Percentiles rank a stretch among this genome's conserved stretches.
Evolutionary conservation across 2,113 vertebrate genomes (phyloP).

Genomic region (Siniperca chuatsi): DNA sequence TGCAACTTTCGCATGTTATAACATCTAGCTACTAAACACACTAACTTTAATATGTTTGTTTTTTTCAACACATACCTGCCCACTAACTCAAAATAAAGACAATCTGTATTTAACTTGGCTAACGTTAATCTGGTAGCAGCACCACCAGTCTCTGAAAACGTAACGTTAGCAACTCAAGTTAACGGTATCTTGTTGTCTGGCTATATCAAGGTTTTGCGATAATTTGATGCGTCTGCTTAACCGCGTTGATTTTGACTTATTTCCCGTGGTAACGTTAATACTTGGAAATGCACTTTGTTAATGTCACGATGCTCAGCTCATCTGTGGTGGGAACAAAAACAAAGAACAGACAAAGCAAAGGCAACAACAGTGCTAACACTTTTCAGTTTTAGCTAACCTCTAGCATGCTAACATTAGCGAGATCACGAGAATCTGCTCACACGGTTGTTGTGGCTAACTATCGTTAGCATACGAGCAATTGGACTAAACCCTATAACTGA

Average conservation of each 20-base stretch:
- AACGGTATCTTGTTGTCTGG: not conserved
- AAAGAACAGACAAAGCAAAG: slow-evolving; percentile 47
- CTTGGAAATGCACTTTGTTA: fast-evolving
- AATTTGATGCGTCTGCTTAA: not conserved
- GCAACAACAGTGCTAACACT: slow-evolving; percentile 18
- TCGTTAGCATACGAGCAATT: not conserved
- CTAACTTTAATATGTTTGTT: not conserved
- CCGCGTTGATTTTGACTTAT: not conserved
- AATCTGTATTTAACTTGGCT: not conserved
- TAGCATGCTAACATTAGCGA: slow-evolving; percentile 57
- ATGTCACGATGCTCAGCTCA: not conserved
- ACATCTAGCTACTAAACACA: too few relatives aligned
- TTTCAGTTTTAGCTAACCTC: slow-evolving; percentile 10
- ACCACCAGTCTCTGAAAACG: not conserved
- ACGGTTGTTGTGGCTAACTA: slow-evolving; percentile 16
- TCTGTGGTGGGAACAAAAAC: not conserved
- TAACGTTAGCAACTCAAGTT: not conserved
- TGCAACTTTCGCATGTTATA: not conserved
- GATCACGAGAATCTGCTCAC: slow-evolving; percentile 30
- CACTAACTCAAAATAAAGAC: not conserved
- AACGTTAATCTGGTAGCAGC: slow-evolving; percentile 35
- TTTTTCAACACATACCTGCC: not conserved
- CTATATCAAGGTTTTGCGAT: not conserved
- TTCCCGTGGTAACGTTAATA: not conserved
- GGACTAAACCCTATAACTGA: fast-evolving